Base-by-base conservation (phyloP, 2,797 vertebrate species). In the Poeciliopsis presidionis region DNA sequence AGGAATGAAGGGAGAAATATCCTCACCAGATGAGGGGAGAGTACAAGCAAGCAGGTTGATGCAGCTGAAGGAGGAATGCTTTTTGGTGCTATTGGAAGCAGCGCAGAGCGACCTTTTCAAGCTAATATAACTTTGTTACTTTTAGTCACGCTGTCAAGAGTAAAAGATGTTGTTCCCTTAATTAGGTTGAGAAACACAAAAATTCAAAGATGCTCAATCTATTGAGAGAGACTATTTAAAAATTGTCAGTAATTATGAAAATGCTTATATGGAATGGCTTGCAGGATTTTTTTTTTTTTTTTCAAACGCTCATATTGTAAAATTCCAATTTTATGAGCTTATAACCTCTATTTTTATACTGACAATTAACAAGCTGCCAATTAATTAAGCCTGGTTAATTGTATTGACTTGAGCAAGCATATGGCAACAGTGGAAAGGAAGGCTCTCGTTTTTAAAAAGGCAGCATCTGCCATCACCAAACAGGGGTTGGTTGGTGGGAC, bases 1-100 rank as follows among this genome's bases (percentile, higher is more conserved):
- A 82, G 16, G 72, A 72, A 78, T 55, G 30, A 77, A 45, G 80
- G 72, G 69, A 87, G 86, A 89, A 85, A 89, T 84, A 61, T 81
- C 76, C 75, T 84, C 74, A 13, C 80, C 77, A 86, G 81, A 77
- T 47, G 41, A 45, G 39, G 22, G 49, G 75, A 46, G 13, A 3
- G 36, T 41, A 74, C 36, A 36, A 77, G 3, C 59, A 70, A 5
- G 49, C 30, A 75, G 46, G 74, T 69, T 11, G 22, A 13, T 51
- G 78, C 63, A 43, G 76, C 75, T 72, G 55, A 28, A 75, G 51
- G 16, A 25, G 20, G 65, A 30, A 22, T 0, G n/a, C 63, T 81
- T 69, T 77, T 43, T 33, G 39, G 55, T 67, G 2, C 1, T 16
- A 5, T 9, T 41, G 46, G 7, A 5, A 76, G 55, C 0, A 45